These are phyloP conservation scores for Diaperis boleti DNA, from an alignment of 2,888 invertebrate species.

Conservation along the genomic window DNA sequence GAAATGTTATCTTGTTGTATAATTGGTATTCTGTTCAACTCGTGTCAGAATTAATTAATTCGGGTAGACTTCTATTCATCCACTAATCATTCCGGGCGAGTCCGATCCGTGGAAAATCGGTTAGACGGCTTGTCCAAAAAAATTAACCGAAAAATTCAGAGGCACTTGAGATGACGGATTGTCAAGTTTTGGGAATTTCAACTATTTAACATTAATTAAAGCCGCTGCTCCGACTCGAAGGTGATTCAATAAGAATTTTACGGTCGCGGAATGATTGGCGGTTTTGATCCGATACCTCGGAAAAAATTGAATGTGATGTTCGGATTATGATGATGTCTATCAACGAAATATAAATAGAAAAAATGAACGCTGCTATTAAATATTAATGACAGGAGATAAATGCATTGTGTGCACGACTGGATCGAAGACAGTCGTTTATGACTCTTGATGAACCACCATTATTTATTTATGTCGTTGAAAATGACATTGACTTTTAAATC, in stretches of 20 bases:
- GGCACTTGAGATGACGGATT: slow-evolving; percentile 1
- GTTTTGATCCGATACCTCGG: background rate
- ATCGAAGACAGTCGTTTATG: background rate
- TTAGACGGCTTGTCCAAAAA: slow-evolving; percentile 3
- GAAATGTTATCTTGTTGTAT: too few species aligned
- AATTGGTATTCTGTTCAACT: too few species aligned
- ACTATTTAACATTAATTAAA: slow-evolving; percentile 23
- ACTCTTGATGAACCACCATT: background rate
- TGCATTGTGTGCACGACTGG: background rate
- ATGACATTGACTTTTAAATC: background rate
- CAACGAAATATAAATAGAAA: background rate
- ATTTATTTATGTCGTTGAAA: slow-evolving; percentile 2
- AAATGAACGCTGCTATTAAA: background rate
- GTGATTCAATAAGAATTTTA: too few species aligned
- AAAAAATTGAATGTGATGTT: too few species aligned
- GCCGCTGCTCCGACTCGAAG: slow-evolving; percentile 1
- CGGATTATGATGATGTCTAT: too few species aligned
- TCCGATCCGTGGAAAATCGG: slow-evolving; percentile 5
- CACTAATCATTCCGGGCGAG: slow-evolving; percentile 12
- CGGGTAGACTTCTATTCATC: too few species aligned
- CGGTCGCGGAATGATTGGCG: background rate
- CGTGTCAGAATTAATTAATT: too few species aligned
- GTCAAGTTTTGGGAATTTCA: slow-evolving; percentile 17
- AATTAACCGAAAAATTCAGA: background rate
- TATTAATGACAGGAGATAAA: background rate